Evolutionary conservation across 2,888 invertebrate genomes (phyloP), one percentile per base, ranked within the genome.

Genomic region (Parnassius glacialis): DNA sequence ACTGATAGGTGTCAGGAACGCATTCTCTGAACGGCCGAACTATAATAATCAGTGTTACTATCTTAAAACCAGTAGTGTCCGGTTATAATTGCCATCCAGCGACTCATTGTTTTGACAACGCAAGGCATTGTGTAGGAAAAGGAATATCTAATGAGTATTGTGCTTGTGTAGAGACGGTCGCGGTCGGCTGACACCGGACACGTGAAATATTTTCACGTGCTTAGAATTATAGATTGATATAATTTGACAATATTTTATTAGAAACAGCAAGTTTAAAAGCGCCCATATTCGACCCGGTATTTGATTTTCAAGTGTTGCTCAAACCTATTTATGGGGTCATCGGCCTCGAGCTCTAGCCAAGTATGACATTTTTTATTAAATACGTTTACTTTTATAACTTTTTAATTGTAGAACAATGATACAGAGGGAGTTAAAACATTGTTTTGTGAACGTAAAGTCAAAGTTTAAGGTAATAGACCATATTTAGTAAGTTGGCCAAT

Each of bases 271-370:
- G 43, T 48, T 10, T 16, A 53, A 43, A 42, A 11, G 12, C 16
- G 5, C 10, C 7, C 25, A 34, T 52, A 53, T 55, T 55, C 12
- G 34, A 57, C 13, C 62, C 45, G 45, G 16, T 54, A 57, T 62
- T 56, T n/a, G 20, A 25, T 62, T 59, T 43, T 50, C 43, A 13
- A 13, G 50, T 51, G 55, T 25, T 56, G 41, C 55, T 65, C 57
- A 69, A 73, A 74, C 69, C 70, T 64, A 76, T 83, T 74, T 81
- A 84, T 84, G 84, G 82, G 83, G 75, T 82, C 81, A 73, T 74
- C 81, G 66, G 76, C 76, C 71, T 83, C 80, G 5, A 34, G 34
- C 34, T 34, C 7, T 47, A 82, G 80, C 68, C 75, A 81, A 74
- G 83, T 82, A 75, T 72, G 79, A 45, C 65, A 57, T 67, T 59